phyloP scores from a whole-genome alignment of 2,888 invertebrate genomes.

The Diaphora mendica region DNA sequence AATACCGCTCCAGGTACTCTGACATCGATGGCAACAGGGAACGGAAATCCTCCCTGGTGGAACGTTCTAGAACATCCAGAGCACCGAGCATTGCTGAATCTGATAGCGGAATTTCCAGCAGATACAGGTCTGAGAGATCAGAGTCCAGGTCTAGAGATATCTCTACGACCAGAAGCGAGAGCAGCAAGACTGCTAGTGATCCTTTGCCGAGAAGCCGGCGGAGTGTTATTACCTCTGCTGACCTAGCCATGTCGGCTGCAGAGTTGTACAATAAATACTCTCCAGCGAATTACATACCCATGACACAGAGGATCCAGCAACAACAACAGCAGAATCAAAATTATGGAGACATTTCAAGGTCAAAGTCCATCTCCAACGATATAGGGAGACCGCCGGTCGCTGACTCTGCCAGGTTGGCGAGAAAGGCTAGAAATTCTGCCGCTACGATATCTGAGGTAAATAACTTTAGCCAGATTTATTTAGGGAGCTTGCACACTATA shows the following conservation, averaged over 20 bases:
- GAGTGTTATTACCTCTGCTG: slow-evolving; percentile 80
- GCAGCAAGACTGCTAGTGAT: slow-evolving; percentile 78
- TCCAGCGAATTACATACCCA: slow-evolving; percentile 90
- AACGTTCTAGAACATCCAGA: slow-evolving; percentile 71
- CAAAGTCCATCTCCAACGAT: slow-evolving; percentile 87
- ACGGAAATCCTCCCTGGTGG: slow-evolving; percentile 74
- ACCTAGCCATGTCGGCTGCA: slow-evolving; percentile 87
- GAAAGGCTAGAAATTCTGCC: slow-evolving; percentile 73
- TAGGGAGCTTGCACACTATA: slow-evolving; percentile 4
- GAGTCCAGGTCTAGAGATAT: slow-evolving; percentile 85
- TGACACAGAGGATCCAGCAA: slow-evolving; percentile 77
- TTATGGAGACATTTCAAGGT: slow-evolving; percentile 78
- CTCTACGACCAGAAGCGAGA: slow-evolving; percentile 85
- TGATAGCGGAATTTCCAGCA: slow-evolving; percentile 76
- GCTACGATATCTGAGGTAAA: slow-evolving; percentile 77
- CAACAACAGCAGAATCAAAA: slow-evolving; percentile 67
- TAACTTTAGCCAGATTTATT: slow-evolving; percentile 25
- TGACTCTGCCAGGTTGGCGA: slow-evolving; percentile 66
- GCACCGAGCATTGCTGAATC: slow-evolving; percentile 82
- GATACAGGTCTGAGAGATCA: slow-evolving; percentile 77
- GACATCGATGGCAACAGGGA: slow-evolving; percentile 80
- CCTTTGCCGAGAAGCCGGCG: slow-evolving; percentile 72
- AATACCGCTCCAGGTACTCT: slow-evolving; percentile 72
- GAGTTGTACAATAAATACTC: slow-evolving; percentile 92
- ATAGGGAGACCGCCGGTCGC: slow-evolving; percentile 83